Base-by-base conservation (phyloP, 2,888 invertebrate genomes). In the Eupithecia vulgata region DNA sequence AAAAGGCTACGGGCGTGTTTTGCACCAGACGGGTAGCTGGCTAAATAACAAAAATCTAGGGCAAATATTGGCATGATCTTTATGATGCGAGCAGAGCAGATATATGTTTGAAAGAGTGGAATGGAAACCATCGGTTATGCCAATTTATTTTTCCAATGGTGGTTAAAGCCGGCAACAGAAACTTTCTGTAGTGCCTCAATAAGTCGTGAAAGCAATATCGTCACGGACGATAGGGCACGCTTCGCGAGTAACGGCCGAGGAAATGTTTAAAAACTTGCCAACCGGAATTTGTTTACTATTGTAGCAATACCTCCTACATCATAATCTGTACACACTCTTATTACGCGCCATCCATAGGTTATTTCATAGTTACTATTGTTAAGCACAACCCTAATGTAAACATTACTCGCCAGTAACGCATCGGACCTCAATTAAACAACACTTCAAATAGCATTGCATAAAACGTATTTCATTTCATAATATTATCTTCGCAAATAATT, bases 171-270 rank as follows among this genome's bases (percentile, higher is more conserved):
- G 79, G 78, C 78, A 79, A 76, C 80, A 57, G 76, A 83, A 85
- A 84, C 81, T 85, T 85, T 83, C 80, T 81, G 30, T 30, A 30
- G 80, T 82, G 81, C 84, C 84, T 85, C 86, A 86, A 87, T 89
- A 89, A 89, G 85, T 88, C 88, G 84, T 84, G 84, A 83, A 85
- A 83, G 88, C 88, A 85, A 88, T 90, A 88, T 83, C 86, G 87
- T 87, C 87, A 89, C 88, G 88, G 88, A 75, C 87, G 88, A 89
- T 87, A 84, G 87, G 83, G 83, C 86, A 79, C 85, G 84, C 82
- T 81, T 82, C 83, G 81, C 84, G 80, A 84, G 82, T 84, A 84
- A 86, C 84, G 83, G 83, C 81, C 81, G 83, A 84, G 83, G 86
- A 86, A 88, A 89, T 87, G 86, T 86, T 86, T 86, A 86, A 88